These are phyloP conservation scores for Sebastes vulpes DNA, from an alignment of 2,797 vertebrate genomes.

Conservation along the genomic window DNA sequence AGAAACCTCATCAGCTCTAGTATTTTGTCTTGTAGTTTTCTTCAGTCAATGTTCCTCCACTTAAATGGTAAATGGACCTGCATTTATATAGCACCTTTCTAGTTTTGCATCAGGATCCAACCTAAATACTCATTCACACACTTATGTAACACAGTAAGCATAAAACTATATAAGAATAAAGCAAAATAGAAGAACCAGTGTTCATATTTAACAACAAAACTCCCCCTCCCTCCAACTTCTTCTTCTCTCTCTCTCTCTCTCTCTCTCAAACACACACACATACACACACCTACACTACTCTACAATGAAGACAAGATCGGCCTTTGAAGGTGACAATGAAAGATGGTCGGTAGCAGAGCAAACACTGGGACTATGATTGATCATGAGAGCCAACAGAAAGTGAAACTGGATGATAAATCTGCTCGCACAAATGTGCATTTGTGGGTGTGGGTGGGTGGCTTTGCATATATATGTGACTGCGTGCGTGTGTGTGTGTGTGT, in stretches of 20 bases:
- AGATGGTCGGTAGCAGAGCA: conserved; percentile 40
- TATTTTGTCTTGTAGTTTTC: not conserved
- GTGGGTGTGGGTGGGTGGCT: conserved; percentile 29
- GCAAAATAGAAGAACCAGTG: not conserved
- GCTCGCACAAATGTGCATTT: conserved; percentile 52
- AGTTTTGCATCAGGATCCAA: no score
- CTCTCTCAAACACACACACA: not conserved
- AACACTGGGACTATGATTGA: conserved; percentile 53
- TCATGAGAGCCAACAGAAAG: conserved; percentile 52
- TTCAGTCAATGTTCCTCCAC: not conserved
- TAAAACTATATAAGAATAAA: not conserved
- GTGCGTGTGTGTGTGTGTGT: not conserved
- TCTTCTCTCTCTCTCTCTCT: not conserved
- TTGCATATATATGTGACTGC: conserved; percentile 34
- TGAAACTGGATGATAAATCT: conserved; percentile 57
- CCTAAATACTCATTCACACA: no score
- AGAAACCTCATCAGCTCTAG: not conserved
- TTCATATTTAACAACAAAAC: not conserved
- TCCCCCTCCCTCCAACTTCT: not conserved
- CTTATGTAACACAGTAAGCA: not conserved
- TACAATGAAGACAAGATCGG: conserved; percentile 25
- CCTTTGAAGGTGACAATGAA: conserved; percentile 65
- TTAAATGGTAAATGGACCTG: not conserved
- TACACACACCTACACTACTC: not conserved
- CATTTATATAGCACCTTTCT: no score